These are phyloP conservation scores for Rhinoderma darwinii DNA, from an alignment of 2,113 vertebrate genomes.

Conservation along the genomic window DNA sequence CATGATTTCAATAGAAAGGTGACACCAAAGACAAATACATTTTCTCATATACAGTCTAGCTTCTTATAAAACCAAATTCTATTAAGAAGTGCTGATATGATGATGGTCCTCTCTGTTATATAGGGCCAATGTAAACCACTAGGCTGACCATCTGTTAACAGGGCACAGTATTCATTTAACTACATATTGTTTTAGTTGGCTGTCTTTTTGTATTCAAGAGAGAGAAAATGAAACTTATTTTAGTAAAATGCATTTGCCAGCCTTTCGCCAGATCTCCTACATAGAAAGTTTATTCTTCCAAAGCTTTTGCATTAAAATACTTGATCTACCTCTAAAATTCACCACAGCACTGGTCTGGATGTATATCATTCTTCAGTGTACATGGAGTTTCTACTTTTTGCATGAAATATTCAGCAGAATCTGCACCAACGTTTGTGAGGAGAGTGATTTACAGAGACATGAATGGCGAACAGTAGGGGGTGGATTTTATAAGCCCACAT, in stretches of 20 bases:
- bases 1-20: too few species aligned
- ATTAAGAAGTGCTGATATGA: too few species aligned
- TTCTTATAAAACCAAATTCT: too few species aligned
- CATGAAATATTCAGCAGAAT: constrained; percentile 44
- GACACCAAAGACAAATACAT: too few species aligned
- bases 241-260: not conserved
- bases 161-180: too few species aligned
- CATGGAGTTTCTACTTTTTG: constrained; percentile 4
- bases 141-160: too few species aligned
- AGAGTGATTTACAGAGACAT: constrained; percentile 37
- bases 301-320: constrained; percentile 5
- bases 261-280: not conserved
- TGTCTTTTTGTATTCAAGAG: too few species aligned
- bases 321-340: not conserved
- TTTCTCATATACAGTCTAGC: too few species aligned
- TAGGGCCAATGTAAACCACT: too few species aligned
- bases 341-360: not conserved
- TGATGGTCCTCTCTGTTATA: too few species aligned
- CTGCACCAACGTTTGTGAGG: constrained; percentile 3
- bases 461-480: constrained; percentile 11
- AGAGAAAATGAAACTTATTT: not conserved
- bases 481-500: constrained; percentile 31
- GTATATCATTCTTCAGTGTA: constrained; percentile 20
- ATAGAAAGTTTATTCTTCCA: not conserved
- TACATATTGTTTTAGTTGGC: too few species aligned